Evolutionary conservation across 2,113 vertebrate genomes (phyloP), one percentile per base, ranked within the genome.

Genomic region (Speoplatyrhinus poulsoni): DNA sequence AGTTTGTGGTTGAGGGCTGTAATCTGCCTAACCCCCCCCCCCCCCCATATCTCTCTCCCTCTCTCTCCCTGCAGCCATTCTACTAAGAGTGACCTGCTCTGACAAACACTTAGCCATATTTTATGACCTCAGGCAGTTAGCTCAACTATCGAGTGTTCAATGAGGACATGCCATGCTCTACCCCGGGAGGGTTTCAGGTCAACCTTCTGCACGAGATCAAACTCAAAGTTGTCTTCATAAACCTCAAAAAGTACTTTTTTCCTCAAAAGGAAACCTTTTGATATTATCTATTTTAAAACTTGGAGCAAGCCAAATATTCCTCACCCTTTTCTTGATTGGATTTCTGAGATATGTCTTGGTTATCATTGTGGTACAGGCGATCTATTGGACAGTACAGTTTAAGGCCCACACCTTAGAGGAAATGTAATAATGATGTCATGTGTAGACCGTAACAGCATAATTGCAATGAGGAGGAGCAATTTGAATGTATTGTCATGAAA

Each of bases 51-150:
- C 26, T 26, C 26, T 26, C 26, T 26, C 19, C 2, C 19, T 26
- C 19, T 26, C 26, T 26, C 26, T 26, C 26, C 26, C 83, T 87
- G 83, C 79, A 81, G 87, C 86, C 84, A 36, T 46, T 76, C 75
- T 54, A 83, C 82, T 87, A 67, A 82, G 77, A 79, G 9, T 69
- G 79, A 78, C 72, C 84, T 75, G 81, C 84, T 89, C 85, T 84
- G 87, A 89, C 85, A 82, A 67, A 85, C 80, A 86, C 79, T 88
- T 89, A 91, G 87, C 90, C 90, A 91, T 90, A 90, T 90, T 91
- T 85, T 87, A 86, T 87, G 90, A 90, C 85, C 90, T 91, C 90
- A 91, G 90, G 90, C 90, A 84, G 75, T 84, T 77, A 59, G 76
- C 81, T 81, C 67, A 64, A 80, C 80, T 77, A 65, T 67, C 74